Base-by-base conservation (phyloP, 2,888 invertebrate genomes). In the Drosophila merina region DNA sequence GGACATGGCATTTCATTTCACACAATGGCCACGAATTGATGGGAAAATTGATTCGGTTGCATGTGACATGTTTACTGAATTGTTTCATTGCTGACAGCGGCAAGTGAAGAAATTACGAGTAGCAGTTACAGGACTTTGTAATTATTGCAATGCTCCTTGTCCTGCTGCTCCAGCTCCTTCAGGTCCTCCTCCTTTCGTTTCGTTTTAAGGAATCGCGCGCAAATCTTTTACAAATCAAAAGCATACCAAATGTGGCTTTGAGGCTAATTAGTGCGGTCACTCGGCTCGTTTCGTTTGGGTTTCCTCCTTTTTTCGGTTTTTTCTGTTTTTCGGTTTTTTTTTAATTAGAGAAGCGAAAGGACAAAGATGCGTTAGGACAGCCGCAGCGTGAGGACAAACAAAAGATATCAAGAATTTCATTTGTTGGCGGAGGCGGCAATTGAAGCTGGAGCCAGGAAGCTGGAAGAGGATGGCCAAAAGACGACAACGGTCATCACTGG, bases 201-300 rank as follows among this genome's bases (percentile, higher is more conserved):
- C 40, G 49, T 69, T 74, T 76, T 56, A 57, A 57, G 72, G 57
- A 75, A 63, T 66, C 51, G 51, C 51, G 73, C 72, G 66, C 72
- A 80, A 86, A 86, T 86, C 82, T 86, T 80, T 80, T 78, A 76
- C 86, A 78, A 83, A 86, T 86, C 82, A 83, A 83, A 80, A 76
- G 84, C 80, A 82, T 86, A 73, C 86, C 84, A 80, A 82, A 86
- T 84, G 82, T 84, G 84, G 71, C 79, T 90, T 85, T 88, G 88
- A 90, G 91, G 90, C 91, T 91, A 91, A 91, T 91, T 91, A 91
- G 90, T 90, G 90, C 89, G 91, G 91, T 90, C 90, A 90, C 84
- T 88, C 64, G 74, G 74, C 72, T 60, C 64, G 64, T 60, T 63
- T 60, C 42, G 59, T 59, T 33, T 59, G 31, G 14, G 31, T 4